Evolutionary conservation across 1,140 invertebrate species (phyloP).

Genomic region (Orussus abietinus): DNA sequence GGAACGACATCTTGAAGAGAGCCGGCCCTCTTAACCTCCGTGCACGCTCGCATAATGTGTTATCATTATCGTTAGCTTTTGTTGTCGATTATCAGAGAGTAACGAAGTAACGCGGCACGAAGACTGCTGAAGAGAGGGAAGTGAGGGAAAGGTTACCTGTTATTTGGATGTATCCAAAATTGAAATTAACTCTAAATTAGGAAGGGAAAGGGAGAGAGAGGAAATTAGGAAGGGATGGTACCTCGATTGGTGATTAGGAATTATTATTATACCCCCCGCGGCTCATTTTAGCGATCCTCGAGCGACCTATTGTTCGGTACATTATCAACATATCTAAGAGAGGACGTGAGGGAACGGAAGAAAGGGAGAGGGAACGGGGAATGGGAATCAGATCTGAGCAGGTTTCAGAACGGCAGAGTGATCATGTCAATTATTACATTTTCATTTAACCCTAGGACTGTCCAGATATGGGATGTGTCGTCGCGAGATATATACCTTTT

Average conservation of each 20-base stretch:
- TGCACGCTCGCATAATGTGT: constrained; percentile 38
- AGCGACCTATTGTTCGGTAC: constrained; percentile 34
- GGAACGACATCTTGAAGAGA: background rate
- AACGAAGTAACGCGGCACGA: constrained; percentile 27
- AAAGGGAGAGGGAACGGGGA: too few relatives aligned
- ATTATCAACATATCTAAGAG: constrained; percentile 39
- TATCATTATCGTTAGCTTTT: constrained; percentile 38
- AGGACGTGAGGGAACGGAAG: too few relatives aligned
- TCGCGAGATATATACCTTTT: constrained; percentile 24
- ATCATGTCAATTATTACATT: constrained; percentile 44
- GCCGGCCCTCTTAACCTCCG: constrained; percentile 32
- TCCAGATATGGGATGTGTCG: constrained; percentile 29
- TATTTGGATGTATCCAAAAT: constrained; percentile 34
- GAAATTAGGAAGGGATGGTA: too few relatives aligned
- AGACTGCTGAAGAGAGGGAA: constrained; percentile 42
- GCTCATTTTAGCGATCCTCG: constrained; percentile 29
- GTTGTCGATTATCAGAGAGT: constrained; percentile 26
- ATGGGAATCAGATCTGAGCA: constrained; percentile 46
- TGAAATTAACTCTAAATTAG: constrained; percentile 22
- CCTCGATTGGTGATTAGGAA: too few relatives aligned
- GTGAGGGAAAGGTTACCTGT: constrained; percentile 35
- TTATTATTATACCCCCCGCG: too few relatives aligned
- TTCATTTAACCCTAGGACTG: constrained; percentile 40
- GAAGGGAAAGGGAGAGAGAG: constrained; percentile 6
- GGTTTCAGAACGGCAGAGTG: constrained; percentile 42